phyloP scores from a whole-genome alignment of 2,797 vertebrate genomes.

The Coregonus sp. region DNA sequence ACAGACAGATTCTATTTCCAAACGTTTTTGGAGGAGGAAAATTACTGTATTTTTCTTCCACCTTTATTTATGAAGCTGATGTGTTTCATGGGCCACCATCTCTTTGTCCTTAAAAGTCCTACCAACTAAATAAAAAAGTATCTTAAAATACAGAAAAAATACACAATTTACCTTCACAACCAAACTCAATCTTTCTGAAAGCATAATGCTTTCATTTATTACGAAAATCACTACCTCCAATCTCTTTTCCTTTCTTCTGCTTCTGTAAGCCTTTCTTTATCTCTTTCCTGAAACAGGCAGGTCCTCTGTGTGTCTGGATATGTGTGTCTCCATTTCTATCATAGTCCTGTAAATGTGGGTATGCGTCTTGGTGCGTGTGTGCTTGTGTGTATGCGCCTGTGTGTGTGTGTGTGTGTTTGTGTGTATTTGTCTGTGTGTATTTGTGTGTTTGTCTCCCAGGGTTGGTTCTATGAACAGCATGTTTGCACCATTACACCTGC shows the following conservation, averaged over 20 bases:
- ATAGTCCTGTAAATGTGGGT: background rate
- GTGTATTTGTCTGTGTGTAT: background rate
- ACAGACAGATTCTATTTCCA: background rate
- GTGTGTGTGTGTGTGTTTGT: background rate
- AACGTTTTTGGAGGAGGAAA: background rate
- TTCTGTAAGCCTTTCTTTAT: background rate
- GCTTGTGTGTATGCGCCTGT: background rate
- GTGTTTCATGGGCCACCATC: background rate
- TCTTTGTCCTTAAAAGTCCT: background rate
- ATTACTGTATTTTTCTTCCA: background rate
- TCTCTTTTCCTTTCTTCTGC: background rate
- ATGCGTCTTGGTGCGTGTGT: too few species aligned
- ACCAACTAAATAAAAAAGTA: background rate
- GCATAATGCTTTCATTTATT: background rate
- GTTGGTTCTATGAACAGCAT: background rate
- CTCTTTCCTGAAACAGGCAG: background rate
- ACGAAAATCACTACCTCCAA: background rate
- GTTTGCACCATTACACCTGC: background rate
- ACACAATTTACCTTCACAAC: background rate
- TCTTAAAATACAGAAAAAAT: background rate
- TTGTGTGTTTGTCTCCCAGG: slow-evolving; percentile 12
- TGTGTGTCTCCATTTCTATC: background rate
- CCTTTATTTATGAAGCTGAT: background rate
- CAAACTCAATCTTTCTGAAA: background rate
- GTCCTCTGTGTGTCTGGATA: background rate